Evolutionary conservation across 2,113 vertebrate species (phyloP).

Genomic region (Chaenocephalus aceratus): DNA sequence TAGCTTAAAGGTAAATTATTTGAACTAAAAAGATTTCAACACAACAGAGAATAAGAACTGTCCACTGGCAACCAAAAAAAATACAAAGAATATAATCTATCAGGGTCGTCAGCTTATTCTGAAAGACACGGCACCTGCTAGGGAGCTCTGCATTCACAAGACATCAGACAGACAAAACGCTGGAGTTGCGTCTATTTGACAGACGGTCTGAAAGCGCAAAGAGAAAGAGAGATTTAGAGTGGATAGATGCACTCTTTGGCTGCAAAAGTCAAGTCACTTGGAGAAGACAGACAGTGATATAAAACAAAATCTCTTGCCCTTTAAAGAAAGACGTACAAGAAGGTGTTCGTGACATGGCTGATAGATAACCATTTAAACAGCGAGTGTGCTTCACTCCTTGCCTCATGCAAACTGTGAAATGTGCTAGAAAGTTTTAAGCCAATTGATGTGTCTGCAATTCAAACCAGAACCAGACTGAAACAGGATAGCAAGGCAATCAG

Average conservation of each 20-base stretch:
- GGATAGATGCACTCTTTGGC: slow-evolving; percentile 36
- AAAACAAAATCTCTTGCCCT: slow-evolving; percentile 47
- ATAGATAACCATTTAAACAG: slow-evolving; percentile 6
- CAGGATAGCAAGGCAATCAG: not conserved
- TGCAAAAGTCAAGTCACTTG: slow-evolving; percentile 65
- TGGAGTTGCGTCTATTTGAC: slow-evolving; percentile 62
- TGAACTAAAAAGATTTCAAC: slow-evolving; percentile 20
- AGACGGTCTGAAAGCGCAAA: slow-evolving; percentile 45
- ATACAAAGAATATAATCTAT: slow-evolving; percentile 27
- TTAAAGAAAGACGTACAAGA: slow-evolving; percentile 35
- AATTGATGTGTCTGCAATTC: not conserved
- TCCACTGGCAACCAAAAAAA: not conserved
- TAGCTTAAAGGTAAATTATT: slow-evolving; percentile 34
- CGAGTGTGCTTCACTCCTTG: not conserved
- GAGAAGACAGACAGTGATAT: slow-evolving; percentile 42
- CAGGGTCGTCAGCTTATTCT: slow-evolving; percentile 41
- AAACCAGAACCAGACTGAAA: not conserved
- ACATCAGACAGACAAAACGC: slow-evolving; percentile 69
- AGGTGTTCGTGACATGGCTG: slow-evolving; percentile 23
- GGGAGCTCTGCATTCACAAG: slow-evolving; percentile 53
- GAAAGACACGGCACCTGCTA: slow-evolving; percentile 57
- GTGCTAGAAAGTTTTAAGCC: not conserved
- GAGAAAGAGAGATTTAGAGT: slow-evolving; percentile 25
- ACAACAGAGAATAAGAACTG: slow-evolving; percentile 21
- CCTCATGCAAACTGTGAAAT: not conserved